Conservation (phyloP, 2,888 invertebrate genomes). For the Campoplex capitator region DNA sequence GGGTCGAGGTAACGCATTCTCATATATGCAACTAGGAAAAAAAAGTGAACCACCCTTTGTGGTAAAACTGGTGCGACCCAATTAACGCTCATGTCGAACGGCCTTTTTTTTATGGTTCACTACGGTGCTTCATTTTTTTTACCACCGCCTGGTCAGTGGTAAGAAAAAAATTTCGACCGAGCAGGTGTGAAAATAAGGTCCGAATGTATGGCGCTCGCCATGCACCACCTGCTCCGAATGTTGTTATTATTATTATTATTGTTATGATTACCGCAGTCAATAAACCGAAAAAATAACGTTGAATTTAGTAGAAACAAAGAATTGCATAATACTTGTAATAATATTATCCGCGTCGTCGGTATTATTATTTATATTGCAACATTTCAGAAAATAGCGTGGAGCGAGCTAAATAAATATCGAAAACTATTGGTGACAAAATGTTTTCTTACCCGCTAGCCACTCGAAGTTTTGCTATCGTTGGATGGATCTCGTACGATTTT, state of each 20-base stretch:
- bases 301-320: not conserved
- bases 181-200: conserved; percentile 73
- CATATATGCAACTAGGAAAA: conserved; percentile 1
- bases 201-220: conserved; percentile 54
- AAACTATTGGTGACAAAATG: not conserved
- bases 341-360: no score
- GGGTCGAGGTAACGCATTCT: conserved; percentile 32
- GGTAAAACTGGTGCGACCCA: conserved; percentile 33
- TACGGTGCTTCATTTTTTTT: not conserved
- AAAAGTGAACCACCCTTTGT: conserved; percentile 4
- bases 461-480: conserved; percentile 51
- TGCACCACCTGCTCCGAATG: conserved; percentile 64
- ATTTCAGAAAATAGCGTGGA: not conserved
- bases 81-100: conserved; percentile 48
- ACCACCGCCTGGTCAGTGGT: conserved; percentile 13
- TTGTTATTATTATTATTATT: conserved; percentile 61
- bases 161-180: conserved; percentile 69
- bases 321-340: not conserved
- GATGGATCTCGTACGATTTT: not conserved
- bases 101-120: conserved; percentile 24
- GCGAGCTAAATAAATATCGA: not conserved
- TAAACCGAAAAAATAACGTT: not conserved
- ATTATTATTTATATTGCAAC: not conserved
- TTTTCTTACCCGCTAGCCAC: conserved; percentile 55
- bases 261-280: conserved; percentile 51